Conservation (phyloP, 1,140 invertebrate genomes). For the Anoplophora glabripennis region DNA sequence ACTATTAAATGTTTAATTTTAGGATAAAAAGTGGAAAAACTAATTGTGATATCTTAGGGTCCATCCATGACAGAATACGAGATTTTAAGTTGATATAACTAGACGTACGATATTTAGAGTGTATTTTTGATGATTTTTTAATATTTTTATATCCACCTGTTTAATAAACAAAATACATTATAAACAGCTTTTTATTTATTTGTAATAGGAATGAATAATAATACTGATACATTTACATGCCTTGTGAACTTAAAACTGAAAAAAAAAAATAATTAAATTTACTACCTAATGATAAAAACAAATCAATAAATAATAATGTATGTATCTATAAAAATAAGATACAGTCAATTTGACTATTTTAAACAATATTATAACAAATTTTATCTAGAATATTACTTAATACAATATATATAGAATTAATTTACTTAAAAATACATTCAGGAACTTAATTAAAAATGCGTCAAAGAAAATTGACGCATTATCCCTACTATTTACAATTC, state of each 20-base stretch:
- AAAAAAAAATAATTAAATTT: conserved; percentile 5
- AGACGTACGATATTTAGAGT: conserved; percentile 1
- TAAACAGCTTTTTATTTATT: conserved; percentile 28
- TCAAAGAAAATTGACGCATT: too few relatives aligned
- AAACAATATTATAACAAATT: conserved; percentile 10
- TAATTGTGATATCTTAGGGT: conserved; percentile 7
- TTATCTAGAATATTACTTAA: conserved; percentile 8
- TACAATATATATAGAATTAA: background rate
- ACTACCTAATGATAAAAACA: conserved; percentile 15
- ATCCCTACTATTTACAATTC: background rate
- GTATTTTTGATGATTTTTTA: conserved; percentile 7
- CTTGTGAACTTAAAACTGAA: conserved; percentile 2
- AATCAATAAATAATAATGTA: conserved; percentile 17
- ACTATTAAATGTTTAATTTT: conserved; percentile 9
- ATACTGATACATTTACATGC: conserved; percentile 28
- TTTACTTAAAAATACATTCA: background rate
- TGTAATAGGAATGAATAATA: conserved; percentile 25
- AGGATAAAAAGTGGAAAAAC: conserved; percentile 30
- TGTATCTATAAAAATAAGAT: conserved; percentile 5
- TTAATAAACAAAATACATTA: conserved; percentile 9
- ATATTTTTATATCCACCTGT: conserved; percentile 10
- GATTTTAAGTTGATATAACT: conserved; percentile 2
- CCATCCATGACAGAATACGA: background rate
- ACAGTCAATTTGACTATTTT: conserved; percentile 14
- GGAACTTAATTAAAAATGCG: conserved; percentile 4